Evolutionary conservation across 2,888 invertebrate species (phyloP).

Genomic region (Sinelater perroti): DNA sequence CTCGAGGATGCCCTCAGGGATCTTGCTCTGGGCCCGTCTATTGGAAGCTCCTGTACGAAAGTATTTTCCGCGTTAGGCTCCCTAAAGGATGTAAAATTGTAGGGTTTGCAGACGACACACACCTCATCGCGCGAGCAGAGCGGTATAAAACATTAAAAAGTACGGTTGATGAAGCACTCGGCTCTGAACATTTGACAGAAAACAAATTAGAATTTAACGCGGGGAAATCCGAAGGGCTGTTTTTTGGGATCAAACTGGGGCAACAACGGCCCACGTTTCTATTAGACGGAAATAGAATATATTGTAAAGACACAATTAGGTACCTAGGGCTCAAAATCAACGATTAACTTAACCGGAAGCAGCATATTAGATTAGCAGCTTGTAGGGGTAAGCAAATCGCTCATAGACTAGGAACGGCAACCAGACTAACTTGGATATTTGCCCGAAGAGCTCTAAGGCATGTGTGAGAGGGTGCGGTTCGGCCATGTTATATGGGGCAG

Average conservation of each 20-base stretch:
- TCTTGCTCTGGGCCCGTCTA: background rate
- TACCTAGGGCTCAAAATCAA: background rate
- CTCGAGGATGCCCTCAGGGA: background rate
- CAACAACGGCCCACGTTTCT: background rate
- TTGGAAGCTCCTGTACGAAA: background rate
- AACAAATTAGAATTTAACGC: background rate
- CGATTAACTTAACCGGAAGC: background rate
- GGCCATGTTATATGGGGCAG: conserved; percentile 8
- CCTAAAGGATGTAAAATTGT: background rate
- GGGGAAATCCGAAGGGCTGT: background rate
- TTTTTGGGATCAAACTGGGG: background rate
- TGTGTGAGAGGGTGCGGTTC: conserved; percentile 4
- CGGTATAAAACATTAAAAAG: background rate
- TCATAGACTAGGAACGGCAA: background rate
- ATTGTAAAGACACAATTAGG: background rate
- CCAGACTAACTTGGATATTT: conserved; percentile 7
- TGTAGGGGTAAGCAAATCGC: background rate
- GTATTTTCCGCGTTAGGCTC: background rate
- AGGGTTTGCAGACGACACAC: background rate
- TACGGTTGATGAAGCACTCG: background rate
- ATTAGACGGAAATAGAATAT: background rate
- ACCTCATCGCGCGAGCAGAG: background rate
- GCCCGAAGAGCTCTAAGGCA: background rate
- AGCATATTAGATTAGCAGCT: background rate
- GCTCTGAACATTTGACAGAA: background rate